These are phyloP conservation scores for Ptychoptera albimana DNA, from an alignment of 2,888 invertebrate species.

Conservation along the genomic window DNA sequence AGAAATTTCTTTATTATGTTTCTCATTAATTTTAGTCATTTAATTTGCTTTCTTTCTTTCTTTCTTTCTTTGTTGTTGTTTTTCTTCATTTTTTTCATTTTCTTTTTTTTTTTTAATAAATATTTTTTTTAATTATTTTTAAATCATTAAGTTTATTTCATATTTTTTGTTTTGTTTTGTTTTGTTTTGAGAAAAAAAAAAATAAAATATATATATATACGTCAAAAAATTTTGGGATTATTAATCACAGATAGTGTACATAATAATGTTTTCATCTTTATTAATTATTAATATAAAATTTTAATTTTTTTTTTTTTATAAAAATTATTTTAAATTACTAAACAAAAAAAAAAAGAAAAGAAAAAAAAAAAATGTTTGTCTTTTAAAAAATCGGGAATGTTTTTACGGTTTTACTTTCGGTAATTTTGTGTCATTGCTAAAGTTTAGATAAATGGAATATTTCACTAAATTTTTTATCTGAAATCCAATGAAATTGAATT, in stretches of 20 bases:
- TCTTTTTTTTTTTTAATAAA: conserved; percentile 12
- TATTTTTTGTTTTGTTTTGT: conserved; percentile 13
- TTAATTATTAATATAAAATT: conserved; percentile 10
- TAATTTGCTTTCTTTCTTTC: too few species aligned
- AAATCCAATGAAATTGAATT: too few species aligned
- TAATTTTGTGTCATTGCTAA: background rate
- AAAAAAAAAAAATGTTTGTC: conserved; percentile 5
- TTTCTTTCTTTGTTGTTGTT: conserved; percentile 12
- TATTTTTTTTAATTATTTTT: conserved; percentile 14
- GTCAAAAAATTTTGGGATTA: conserved; percentile 33
- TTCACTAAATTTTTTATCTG: too few species aligned
- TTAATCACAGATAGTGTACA: conserved; percentile 34
- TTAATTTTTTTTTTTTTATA: conserved; percentile 7
- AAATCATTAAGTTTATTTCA: conserved; percentile 11
- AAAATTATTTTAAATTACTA: conserved; percentile 9
- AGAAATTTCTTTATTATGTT: too few species aligned
- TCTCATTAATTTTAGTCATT: too few species aligned
- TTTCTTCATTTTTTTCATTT: conserved; percentile 11
- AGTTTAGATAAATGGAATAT: too few species aligned
- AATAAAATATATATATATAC: conserved; percentile 21
- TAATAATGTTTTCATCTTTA: conserved; percentile 17
- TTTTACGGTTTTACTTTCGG: too few species aligned
- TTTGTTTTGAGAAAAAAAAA: conserved; percentile 12
- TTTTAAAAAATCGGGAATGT: background rate
- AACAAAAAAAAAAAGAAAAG: conserved; percentile 11